Evolutionary conservation across 2,797 vertebrate species (phyloP), one percentile per base, ranked within the genome.

Genomic region (Pseudochromis fuscus): DNA sequence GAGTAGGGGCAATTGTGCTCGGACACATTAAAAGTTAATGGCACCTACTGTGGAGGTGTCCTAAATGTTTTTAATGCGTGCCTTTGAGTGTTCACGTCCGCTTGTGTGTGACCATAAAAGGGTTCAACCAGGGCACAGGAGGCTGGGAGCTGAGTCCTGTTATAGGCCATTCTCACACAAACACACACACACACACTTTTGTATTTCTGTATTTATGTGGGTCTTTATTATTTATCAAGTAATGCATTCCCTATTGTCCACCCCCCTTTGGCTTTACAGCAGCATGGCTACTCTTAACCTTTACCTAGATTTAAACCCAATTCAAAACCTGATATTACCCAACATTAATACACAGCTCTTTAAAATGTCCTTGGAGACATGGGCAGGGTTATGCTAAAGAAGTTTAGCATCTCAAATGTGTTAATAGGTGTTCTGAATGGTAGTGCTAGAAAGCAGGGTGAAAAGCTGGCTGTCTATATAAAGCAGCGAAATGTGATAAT

Each of bases 181-280:
- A 67, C 67, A 61, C 46, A 35, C 19, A 28, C 44, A 50, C 33
- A 66, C 24, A 67, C 67, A 61, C 35, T 24, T 57, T 67, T 45
- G 12, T 40, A 35, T 30, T 49, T 59, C 56, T 58, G 25, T 19
- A 58, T 66, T 62, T 75, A 70, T 74, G 31, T 49, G 38, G 48
- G 37, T 31, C 21, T 62, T 51, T 40, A 64, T 75, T 62, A 67
- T 75, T 75, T 75, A 75, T 78, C 28, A 61, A 40, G 44, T 48
- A 49, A 45, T 62, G 53, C 44, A 59, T 40, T 61, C 37, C 30
- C 28, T 9, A 55, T n/a, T n/a, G 5, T 19, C n/a, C 18, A 68
- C 33, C 53, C 31, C 56, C 35, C 40, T 40, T n/a, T 30, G 61
- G 49, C 42, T 35, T 35, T 40, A 56, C n/a, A 61, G 21, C 50